Evolutionary conservation across 2,888 invertebrate genomes (phyloP).

Genomic region (Phlogophora meticulosa): DNA sequence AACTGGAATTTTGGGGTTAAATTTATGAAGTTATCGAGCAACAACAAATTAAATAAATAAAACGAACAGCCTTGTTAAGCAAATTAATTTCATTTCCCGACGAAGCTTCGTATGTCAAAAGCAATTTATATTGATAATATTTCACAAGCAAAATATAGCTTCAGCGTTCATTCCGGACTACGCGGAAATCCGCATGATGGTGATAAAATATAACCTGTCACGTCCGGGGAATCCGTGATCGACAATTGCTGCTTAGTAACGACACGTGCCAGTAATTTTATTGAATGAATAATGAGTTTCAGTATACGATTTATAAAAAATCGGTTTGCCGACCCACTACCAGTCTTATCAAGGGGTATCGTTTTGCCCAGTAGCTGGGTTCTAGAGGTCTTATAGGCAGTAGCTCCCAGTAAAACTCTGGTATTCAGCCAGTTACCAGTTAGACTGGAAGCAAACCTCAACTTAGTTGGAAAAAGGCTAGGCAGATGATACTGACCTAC

Average conservation of each 20-base stretch:
- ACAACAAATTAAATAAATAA: not conserved
- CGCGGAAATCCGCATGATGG: constrained; percentile 12
- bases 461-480: no score
- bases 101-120: not conserved
- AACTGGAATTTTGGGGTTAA: no score
- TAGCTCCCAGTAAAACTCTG: no score
- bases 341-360: no score
- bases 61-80: not conserved
- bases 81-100: constrained; percentile 27
- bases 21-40: constrained; percentile 1
- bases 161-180: constrained; percentile 3
- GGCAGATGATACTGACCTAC: no score
- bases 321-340: no score
- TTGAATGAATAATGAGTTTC: no score
- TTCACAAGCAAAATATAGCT: constrained; percentile 19
- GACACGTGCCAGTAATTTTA: not conserved
- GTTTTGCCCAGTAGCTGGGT: no score
- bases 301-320: no score
- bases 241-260: constrained; percentile 15
- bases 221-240: not conserved
- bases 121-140: constrained; percentile 44
- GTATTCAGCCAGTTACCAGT: no score
- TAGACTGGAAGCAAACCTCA: no score
- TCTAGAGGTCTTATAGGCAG: no score
- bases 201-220: constrained; percentile 39